These are phyloP conservation scores for Sebastes trivittatus DNA, from an alignment of 2,797 vertebrate genomes.

Conservation along the genomic window DNA sequence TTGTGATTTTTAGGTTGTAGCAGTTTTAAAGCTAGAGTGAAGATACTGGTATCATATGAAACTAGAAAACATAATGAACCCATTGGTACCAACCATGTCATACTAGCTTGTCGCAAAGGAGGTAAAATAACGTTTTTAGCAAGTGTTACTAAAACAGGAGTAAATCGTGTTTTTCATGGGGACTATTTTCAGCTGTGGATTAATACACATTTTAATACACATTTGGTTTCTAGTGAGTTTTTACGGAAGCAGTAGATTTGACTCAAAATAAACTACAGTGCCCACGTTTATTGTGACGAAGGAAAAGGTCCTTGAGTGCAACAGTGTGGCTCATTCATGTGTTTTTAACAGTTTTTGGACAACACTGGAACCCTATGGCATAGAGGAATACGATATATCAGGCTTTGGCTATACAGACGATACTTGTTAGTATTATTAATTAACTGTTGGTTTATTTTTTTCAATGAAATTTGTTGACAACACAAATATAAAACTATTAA, in stretches of 20 bases:
- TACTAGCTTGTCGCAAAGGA: no score
- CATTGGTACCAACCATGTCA: no score
- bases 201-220: background rate
- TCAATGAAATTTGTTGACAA: conserved; percentile 10
- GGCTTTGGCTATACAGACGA: background rate
- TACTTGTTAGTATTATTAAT: background rate
- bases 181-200: background rate
- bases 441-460: background rate
- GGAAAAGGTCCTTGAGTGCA: background rate
- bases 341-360: no score
- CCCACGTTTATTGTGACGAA: background rate
- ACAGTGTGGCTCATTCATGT: background rate
- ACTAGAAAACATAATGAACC: no score
- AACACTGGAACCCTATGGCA: background rate
- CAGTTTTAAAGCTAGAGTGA: no score
- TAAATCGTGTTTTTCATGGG: background rate
- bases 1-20: no score
- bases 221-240: background rate
- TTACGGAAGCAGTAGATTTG: background rate
- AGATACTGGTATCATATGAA: no score
- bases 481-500: background rate
- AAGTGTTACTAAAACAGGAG: background rate
- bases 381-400: background rate
- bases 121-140: background rate
- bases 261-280: background rate